Evolutionary conservation across 2,797 vertebrate species (phyloP), one percentile per base, ranked within the genome.

Genomic region (Catostomus latipinnis): DNA sequence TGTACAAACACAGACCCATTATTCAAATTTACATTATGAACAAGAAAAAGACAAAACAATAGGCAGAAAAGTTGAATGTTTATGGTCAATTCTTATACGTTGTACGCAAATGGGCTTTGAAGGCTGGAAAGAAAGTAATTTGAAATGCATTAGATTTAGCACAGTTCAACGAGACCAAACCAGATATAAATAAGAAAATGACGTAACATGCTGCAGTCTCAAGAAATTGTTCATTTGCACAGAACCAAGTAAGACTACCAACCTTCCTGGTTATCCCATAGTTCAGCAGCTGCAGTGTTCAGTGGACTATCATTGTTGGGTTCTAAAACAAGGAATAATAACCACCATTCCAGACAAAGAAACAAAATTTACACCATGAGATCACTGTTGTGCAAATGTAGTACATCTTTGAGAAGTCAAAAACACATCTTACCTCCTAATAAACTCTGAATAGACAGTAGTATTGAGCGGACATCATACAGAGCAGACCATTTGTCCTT

Each of bases 401-500:
- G 34, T 34, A 34, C 34, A 34, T 4, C 34, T 34, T 34, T 34
- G 12, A 56, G 0, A 62, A 22, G 2, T 54, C n/a, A 74, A 0
- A 46, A 67, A 61, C 13, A 34, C 34, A 61, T 57, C 86, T 84
- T 78, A 98, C 97, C 97, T 95, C 95, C 96, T 58, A 98, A 91
- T 71, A 99, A 91, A 88, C 97, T 98, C 93, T 99, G 97, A 84
- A 98, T 91, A 54, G 96, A 98, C 14, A 98, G 92, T 71, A 99
- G 93, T 86, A 99, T 96, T 22, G 96, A 97, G 57, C 97, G 93
- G 54, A 98, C 96, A 0, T 99, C 97, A 5, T 97, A 97, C 0
- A 98, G 92, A 0, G 97, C 96, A 0, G 97, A 98, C 97, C 96
- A 98, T 82, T 98, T 98, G 78, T 99, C 98, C 84, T 98, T 98